These are phyloP conservation scores for Matsumurasca onukii DNA, from an alignment of 1,140 invertebrate genomes.

Conservation along the genomic window DNA sequence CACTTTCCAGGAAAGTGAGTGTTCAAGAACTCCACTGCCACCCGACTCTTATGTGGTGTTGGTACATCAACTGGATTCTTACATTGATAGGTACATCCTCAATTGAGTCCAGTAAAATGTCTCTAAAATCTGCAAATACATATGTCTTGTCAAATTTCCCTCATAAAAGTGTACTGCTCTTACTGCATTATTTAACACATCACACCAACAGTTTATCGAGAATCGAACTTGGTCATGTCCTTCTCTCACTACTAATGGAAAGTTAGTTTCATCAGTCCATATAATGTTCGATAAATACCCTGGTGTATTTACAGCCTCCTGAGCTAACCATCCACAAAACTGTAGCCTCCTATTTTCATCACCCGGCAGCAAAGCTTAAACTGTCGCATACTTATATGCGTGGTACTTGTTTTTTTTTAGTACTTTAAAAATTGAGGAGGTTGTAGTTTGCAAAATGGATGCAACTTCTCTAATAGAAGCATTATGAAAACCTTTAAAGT, in stretches of 20 bases:
- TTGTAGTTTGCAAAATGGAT: not conserved
- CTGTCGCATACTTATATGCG: not conserved
- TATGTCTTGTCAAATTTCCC: slow-evolving; percentile 1
- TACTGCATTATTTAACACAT: not conserved
- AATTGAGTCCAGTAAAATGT: not conserved
- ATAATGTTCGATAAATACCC: not conserved
- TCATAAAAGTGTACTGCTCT: slow-evolving; percentile 1
- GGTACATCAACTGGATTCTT: not conserved
- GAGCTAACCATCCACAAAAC: slow-evolving; percentile 9
- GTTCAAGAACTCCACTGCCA: slow-evolving; percentile 5
- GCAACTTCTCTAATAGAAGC: not conserved
- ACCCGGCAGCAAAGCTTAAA: not conserved
- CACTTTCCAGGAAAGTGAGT: slow-evolving; percentile 8
- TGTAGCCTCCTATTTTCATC: slow-evolving; percentile 9
- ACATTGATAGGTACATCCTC: slow-evolving; percentile 1
- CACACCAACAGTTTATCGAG: slow-evolving; percentile 1
- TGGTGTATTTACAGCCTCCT: not conserved
- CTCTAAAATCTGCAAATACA: not conserved
- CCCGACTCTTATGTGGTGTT: slow-evolving; percentile 2
- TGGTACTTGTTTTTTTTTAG: slow-evolving; percentile 9
- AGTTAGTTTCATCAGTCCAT: slow-evolving; percentile 19
- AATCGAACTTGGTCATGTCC: not conserved
- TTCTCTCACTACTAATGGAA: not conserved
- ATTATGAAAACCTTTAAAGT: not conserved
- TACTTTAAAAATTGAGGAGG: not conserved